A percentile compares a stretch with the other conserved stretches of the same genome.
These are phyloP conservation scores for Pseudobourletiella spinata DNA, from an alignment of 1,140 invertebrate genomes.

Conservation along the genomic window DNA sequence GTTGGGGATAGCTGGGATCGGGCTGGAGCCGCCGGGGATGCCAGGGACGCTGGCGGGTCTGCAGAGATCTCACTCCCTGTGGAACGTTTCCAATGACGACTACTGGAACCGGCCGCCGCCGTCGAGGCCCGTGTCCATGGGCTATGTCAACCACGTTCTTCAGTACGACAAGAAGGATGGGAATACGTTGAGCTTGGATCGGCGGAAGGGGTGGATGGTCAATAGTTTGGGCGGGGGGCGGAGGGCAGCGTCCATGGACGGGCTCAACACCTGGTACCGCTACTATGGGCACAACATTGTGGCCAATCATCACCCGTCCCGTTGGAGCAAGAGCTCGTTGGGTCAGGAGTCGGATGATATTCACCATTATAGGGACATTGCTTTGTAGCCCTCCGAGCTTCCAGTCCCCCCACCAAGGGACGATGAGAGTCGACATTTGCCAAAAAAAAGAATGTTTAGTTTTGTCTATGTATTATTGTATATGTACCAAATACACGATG, in stretches of 20 bases:
- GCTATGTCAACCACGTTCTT: slow-evolving; percentile 35
- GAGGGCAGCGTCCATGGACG: slow-evolving; percentile 26
- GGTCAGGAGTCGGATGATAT: slow-evolving; percentile 20
- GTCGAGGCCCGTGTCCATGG: slow-evolving; percentile 37
- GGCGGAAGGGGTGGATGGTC: slow-evolving; percentile 11
- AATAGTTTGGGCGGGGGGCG: slow-evolving; percentile 19
- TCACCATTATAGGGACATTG: slow-evolving; percentile 20
- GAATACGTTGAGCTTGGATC: slow-evolving; percentile 4
- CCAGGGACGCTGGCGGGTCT: not conserved
- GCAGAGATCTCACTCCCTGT: slow-evolving; percentile 23
- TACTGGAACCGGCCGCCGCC: slow-evolving; percentile 37
- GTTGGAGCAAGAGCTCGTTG: slow-evolving; percentile 33
- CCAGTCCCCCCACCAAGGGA: too few species aligned
- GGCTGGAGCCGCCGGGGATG: slow-evolving; percentile 27
- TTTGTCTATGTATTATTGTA: too few species aligned
- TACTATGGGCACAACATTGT: slow-evolving; percentile 21
- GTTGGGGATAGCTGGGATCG: slow-evolving; percentile 32
- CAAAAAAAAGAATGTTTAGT: too few species aligned
- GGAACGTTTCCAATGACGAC: slow-evolving; percentile 35
- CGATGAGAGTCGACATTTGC: not conserved
- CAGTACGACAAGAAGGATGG: slow-evolving; percentile 9
- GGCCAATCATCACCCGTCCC: slow-evolving; percentile 9
- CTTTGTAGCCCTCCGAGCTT: slow-evolving; percentile 6
- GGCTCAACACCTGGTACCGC: slow-evolving; percentile 27
- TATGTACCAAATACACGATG: too few species aligned